A percentile compares a stretch with the other conserved stretches of the same genome.
phyloP scores from a whole-genome alignment of 2,113 vertebrate species.

The Rhadina sibilatrix region DNA sequence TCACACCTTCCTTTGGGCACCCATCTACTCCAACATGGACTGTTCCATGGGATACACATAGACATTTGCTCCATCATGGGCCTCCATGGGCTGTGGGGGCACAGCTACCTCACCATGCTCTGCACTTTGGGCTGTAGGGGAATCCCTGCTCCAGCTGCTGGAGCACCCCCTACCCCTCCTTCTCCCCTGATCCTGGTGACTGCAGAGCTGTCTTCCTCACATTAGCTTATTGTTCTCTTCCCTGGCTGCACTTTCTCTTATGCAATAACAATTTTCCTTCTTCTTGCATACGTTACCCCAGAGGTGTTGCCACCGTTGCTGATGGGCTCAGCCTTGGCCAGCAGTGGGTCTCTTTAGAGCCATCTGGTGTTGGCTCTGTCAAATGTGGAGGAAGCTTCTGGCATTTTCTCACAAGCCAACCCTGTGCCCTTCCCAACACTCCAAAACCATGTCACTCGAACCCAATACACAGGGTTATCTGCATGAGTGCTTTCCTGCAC shows the following conservation, averaged over 20 bases:
- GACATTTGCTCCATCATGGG: neutral
- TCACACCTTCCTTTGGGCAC: neutral
- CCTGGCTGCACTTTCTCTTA: neutral
- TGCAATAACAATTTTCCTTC: neutral
- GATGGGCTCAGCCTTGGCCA: neutral
- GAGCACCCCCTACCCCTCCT: neutral
- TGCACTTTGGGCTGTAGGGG: neutral
- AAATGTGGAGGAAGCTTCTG: neutral
- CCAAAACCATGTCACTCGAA: neutral
- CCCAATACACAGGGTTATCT: neutral
- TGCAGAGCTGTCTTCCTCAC: neutral
- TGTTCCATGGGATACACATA: neutral
- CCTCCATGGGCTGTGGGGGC: neutral
- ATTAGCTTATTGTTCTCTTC: neutral
- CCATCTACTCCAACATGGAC: no score
- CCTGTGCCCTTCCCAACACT: no score
- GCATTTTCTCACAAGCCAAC: neutral
- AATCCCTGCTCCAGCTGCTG: neutral
- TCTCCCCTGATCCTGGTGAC: neutral
- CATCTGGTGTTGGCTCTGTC: neutral
- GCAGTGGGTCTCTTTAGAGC: neutral
- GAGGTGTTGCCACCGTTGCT: accelerated
- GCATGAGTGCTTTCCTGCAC: neutral
- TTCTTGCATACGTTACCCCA: neutral
- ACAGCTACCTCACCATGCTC: neutral